phyloP scores from a whole-genome alignment of 2,113 vertebrate species.

The Galbula dea region DNA sequence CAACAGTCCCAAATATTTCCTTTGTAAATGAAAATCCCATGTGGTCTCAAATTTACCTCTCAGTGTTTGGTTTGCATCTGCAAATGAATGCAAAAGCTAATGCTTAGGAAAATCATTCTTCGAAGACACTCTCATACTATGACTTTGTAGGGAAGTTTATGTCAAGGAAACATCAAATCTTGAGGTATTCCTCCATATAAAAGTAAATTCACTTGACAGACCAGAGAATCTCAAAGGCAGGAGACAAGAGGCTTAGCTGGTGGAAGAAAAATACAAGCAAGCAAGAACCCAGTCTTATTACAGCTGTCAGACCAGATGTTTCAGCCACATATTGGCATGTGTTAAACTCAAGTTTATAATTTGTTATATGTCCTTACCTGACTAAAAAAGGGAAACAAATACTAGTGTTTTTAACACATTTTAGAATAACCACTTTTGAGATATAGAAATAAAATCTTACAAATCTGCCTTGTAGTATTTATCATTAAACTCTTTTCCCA shows the following conservation, averaged over 20 bases:
- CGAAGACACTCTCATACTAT: background rate
- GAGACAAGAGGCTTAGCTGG: background rate
- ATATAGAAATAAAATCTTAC: background rate
- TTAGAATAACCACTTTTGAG: background rate
- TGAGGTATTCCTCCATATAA: background rate
- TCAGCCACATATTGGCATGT: background rate
- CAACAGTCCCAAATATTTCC: background rate
- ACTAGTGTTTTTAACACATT: background rate
- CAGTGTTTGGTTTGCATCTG: background rate
- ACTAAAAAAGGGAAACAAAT: background rate
- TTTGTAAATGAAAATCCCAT: background rate
- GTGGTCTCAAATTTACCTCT: background rate
- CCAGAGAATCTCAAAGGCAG: background rate
- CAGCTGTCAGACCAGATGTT: slow-evolving; percentile 13
- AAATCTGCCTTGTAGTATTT: background rate
- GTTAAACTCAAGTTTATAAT: background rate
- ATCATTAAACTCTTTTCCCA: background rate
- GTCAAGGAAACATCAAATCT: background rate
- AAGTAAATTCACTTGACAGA: background rate
- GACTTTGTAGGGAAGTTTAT: background rate
- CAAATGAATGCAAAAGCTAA: background rate
- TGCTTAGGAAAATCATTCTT: background rate
- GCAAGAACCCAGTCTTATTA: background rate
- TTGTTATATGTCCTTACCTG: background rate
- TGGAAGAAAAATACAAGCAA: background rate